phyloP scores from a whole-genome alignment of 2,113 vertebrate genomes.

The Xiphophorus couchianus region DNA sequence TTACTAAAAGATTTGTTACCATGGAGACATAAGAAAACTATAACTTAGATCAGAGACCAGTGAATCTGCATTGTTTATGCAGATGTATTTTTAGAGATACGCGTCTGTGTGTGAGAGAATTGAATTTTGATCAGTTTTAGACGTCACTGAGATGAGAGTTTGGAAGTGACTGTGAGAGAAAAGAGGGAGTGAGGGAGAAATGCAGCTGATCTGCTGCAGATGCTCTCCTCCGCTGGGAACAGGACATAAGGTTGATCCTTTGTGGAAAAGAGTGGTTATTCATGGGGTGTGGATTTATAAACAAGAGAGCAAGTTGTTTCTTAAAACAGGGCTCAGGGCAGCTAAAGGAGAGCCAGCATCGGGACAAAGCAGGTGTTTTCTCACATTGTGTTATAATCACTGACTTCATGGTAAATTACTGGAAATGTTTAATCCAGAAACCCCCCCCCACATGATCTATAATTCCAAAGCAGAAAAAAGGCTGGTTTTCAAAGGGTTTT shows the following conservation, averaged over 20 bases:
- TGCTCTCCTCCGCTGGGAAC: conserved; percentile 59
- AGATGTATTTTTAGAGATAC: neutral
- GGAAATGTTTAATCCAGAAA: neutral
- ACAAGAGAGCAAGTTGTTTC: conserved; percentile 23
- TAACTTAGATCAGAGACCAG: neutral
- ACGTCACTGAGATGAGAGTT: neutral
- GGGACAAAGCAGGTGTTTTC: neutral
- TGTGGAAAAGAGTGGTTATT: conserved; percentile 49
- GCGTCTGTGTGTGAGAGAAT: neutral
- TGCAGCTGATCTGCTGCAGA: conserved; percentile 63
- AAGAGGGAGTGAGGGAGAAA: conserved; percentile 31
- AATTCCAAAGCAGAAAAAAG: neutral
- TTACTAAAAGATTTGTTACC: neutral
- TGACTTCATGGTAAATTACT: neutral
- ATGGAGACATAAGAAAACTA: too few relatives aligned
- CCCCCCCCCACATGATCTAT: neutral
- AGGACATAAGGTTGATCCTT: conserved; percentile 51
- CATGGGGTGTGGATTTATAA: conserved; percentile 41
- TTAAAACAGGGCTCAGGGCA: conserved; percentile 19
- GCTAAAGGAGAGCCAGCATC: neutral
- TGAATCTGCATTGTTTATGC: neutral
- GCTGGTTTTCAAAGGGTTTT: too few relatives aligned
- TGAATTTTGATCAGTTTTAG: neutral
- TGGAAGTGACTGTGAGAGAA: conserved; percentile 37
- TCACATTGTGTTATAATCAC: neutral